These are phyloP conservation scores for Epinotia ramella DNA, from an alignment of 2,888 invertebrate genomes.

Conservation along the genomic window DNA sequence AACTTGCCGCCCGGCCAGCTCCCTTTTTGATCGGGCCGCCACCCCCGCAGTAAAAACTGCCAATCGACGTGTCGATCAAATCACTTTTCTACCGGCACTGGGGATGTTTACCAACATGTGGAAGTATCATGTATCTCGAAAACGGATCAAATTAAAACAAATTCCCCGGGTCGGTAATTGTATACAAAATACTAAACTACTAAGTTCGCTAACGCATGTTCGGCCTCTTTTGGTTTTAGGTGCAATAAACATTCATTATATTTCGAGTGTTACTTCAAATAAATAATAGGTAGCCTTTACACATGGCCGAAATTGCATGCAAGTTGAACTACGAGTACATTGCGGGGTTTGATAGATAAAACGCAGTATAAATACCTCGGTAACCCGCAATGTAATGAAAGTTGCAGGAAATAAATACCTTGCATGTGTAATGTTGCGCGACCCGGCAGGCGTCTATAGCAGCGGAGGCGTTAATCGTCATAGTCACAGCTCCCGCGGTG, in stretches of 20 bases:
- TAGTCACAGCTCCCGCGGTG: too few species aligned
- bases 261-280: too few species aligned
- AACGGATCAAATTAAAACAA: background rate
- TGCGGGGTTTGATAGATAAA: too few species aligned
- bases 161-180: background rate
- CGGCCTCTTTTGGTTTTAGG: background rate
- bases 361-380: too few species aligned
- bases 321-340: too few species aligned
- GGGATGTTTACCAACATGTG: background rate
- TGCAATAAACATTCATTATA: background rate
- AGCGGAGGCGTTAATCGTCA: too few species aligned
- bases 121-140: background rate
- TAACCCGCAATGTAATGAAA: too few species aligned
- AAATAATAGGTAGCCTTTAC: too few species aligned
- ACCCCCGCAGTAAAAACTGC: background rate
- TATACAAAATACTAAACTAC: background rate
- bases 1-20: constrained; percentile 6
- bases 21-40: constrained; percentile 16
- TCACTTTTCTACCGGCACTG: background rate
- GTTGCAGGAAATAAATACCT: too few species aligned
- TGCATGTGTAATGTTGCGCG: too few species aligned
- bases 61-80: background rate
- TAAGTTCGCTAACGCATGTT: background rate
- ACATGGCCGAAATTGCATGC: too few species aligned
- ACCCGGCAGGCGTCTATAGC: too few species aligned